Percentiles rank a stretch among this genome's conserved stretches.
Conservation (phyloP, 2,797 vertebrate species). For the Lithobates sylvaticus region DNA sequence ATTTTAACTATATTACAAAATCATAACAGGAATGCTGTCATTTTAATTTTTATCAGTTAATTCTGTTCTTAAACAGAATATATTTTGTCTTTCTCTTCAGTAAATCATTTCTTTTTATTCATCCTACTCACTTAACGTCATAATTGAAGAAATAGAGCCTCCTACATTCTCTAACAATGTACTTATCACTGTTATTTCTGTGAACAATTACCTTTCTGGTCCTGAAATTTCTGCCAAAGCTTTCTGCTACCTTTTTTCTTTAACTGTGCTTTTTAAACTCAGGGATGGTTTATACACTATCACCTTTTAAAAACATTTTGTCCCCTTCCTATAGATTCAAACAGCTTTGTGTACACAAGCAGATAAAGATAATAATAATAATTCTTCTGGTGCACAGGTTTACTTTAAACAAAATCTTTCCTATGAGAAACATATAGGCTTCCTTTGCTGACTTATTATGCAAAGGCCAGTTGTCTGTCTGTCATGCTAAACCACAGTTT, state of each 20-base stretch:
- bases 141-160: slow-evolving; percentile 12
- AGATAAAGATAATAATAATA: no score
- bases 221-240: slow-evolving; percentile 9
- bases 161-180: slow-evolving; percentile 26
- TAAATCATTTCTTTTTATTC: slow-evolving; percentile 28
- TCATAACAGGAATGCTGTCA: no score
- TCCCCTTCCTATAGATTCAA: background rate
- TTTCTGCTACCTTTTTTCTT: slow-evolving; percentile 3
- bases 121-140: slow-evolving; percentile 33
- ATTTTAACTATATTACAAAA: no score
- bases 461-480: no score
- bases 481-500: no score
- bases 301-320: background rate
- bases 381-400: no score
- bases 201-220: slow-evolving; percentile 28
- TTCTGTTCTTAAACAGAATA: slow-evolving; percentile 1
- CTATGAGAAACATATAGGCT: no score
- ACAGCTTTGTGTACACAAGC: no score
- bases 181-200: slow-evolving; percentile 8
- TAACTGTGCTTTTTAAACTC: background rate
- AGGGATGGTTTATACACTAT: background rate
- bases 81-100: background rate
- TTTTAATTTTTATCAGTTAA: background rate
- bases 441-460: no score
- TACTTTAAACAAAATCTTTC: no score